Evolutionary conservation across 37 sponge, comb jelly and placozoan genomes (phyloP), one percentile per base, ranked within the genome.

Genomic region (Hexactinellida sp.): DNA sequence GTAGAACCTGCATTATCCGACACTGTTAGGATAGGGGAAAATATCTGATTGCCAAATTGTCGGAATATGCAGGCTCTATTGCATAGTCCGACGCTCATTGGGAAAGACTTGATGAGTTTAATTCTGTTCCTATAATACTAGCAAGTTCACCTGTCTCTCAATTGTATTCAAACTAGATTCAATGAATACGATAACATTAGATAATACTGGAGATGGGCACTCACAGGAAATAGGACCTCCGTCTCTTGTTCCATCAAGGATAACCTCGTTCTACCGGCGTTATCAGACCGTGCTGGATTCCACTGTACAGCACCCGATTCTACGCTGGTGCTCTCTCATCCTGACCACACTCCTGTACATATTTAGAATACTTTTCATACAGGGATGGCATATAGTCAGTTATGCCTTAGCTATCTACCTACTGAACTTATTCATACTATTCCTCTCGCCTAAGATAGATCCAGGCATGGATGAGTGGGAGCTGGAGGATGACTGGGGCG

Each of bases 391-490:
- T 85, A 96, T 96, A 36, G 89, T 94, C 0, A 87, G 91, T 0
- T 96, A 96, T 38, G 97, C 92, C 13, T 86, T 96, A 24, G 97
- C 91, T 10, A 96, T 96, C 30, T 96, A 93, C 83, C 86, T 92
- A 0, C 89, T 96, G 16, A 96, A 92, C 39, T 86, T 92, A 3
- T 91, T 96, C 51, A 92, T 96, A n/a, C 90, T 90, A 0, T 96
- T 96, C 84, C 91, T 96, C 54, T 88, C 97, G 24, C 97, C 97
- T 23, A 94, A 96, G 83, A 94, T 96, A 82, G 97, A 96, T 83
- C 93, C 94, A 24, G 91, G 89, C 0, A 36, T 88, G 37, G 91
- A 84, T 83, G 91, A 90, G 9, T 91, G 92, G 51, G 39, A 39
- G 82, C 25, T 85, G 82, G 54, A 55, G 9, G 37, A 36, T 51